These are phyloP conservation scores for Allophyes oxyacanthae DNA, from an alignment of 2,888 invertebrate genomes.

Conservation along the genomic window DNA sequence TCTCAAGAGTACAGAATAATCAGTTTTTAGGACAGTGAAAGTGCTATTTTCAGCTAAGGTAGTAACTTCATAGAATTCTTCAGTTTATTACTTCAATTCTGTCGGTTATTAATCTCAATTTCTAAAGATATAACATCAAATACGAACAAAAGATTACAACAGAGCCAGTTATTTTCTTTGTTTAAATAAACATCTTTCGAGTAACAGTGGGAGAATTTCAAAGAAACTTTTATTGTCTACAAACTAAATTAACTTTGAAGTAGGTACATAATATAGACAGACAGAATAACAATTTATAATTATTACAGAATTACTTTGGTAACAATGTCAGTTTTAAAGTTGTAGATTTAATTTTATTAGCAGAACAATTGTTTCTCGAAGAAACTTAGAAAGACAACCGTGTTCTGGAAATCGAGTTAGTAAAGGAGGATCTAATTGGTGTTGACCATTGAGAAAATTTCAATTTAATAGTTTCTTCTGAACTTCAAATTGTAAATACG, in stretches of 20 bases:
- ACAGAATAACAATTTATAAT: conserved; percentile 9
- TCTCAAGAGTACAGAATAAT: background rate
- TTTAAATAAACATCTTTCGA: background rate
- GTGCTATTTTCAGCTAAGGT: conserved; percentile 1
- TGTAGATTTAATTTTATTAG: conserved; percentile 30
- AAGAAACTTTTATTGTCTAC: conserved; percentile 7
- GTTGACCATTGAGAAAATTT: conserved; percentile 15
- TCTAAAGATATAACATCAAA: background rate
- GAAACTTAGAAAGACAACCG: conserved; percentile 16
- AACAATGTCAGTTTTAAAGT: conserved; percentile 26
- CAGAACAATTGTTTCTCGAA: conserved; percentile 9
- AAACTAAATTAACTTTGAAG: conserved; percentile 21
- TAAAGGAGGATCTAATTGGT: conserved; percentile 6
- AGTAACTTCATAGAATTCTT: background rate
- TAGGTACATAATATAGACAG: conserved; percentile 1
- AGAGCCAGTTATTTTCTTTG: background rate
- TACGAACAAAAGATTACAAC: background rate
- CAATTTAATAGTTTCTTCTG: background rate
- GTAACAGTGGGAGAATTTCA: conserved; percentile 1
- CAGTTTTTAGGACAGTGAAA: background rate
- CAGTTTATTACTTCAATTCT: conserved; percentile 1
- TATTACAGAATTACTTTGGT: conserved; percentile 8
- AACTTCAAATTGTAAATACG: too few relatives aligned
- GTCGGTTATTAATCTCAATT: background rate
- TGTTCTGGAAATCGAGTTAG: conserved; percentile 3